Conservation (phyloP, 2,888 invertebrate species). For the Noctua janthina region DNA sequence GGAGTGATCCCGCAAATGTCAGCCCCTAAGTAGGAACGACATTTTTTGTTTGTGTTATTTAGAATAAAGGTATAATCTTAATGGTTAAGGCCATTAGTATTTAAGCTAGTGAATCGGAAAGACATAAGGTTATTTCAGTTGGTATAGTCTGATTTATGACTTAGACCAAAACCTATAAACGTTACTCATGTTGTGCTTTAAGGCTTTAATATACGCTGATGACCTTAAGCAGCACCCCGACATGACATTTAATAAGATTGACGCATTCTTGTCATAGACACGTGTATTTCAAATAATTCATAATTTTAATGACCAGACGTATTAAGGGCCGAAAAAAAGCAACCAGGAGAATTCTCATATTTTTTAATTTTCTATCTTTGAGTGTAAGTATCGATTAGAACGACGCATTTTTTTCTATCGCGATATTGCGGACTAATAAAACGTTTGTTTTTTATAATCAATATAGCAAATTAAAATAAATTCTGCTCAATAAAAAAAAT, state of each 20-base stretch:
- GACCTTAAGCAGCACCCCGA: neutral
- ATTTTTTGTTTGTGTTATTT: slow-evolving; percentile 10
- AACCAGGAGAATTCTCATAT: too few species aligned
- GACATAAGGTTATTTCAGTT: slow-evolving; percentile 15
- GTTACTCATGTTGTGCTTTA: neutral
- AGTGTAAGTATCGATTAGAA: too few species aligned
- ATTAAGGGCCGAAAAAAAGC: too few species aligned
- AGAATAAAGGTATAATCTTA: slow-evolving; percentile 21
- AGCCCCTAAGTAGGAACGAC: slow-evolving; percentile 1
- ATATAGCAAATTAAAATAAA: too few species aligned
- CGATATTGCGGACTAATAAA: too few species aligned
- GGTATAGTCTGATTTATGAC: slow-evolving; percentile 11
- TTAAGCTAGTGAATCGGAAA: slow-evolving; percentile 19
- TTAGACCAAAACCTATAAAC: neutral
- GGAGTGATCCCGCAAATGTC: neutral
- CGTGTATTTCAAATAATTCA: neutral
- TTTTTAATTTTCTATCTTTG: too few species aligned
- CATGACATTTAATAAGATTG: neutral
- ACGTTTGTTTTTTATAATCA: too few species aligned
- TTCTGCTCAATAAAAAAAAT: too few species aligned
- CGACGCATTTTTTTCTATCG: too few species aligned
- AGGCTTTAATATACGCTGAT: neutral
- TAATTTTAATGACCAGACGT: too few species aligned
- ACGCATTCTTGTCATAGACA: neutral
- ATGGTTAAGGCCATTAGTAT: slow-evolving; percentile 12